A percentile compares a stretch with the other conserved stretches of the same genome.
These are phyloP conservation scores for Porites australiensis DNA, from an alignment of 64 coral and sea anemone species.

Conservation along the genomic window DNA sequence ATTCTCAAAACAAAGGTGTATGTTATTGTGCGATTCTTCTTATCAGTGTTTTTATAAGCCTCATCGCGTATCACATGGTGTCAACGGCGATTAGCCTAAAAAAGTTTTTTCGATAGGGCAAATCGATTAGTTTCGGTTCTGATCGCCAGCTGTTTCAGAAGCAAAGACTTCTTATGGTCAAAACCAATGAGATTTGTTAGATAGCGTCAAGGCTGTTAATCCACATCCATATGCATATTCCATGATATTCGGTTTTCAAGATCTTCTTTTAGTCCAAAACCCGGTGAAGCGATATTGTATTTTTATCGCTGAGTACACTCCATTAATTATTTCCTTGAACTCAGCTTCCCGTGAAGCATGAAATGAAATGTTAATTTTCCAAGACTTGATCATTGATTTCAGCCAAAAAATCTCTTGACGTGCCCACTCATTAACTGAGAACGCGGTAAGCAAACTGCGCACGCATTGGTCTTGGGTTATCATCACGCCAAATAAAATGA, in stretches of 20 bases:
- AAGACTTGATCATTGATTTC: not conserved
- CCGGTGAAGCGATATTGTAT: not conserved
- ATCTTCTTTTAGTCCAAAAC: not conserved
- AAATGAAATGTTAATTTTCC: not conserved
- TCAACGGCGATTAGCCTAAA: not conserved
- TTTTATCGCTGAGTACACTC: not conserved
- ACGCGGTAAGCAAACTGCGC: slow-evolving; percentile 12
- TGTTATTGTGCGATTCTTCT: not conserved
- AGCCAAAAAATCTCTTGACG: not conserved
- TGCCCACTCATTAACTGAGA: not conserved
- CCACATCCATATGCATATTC: slow-evolving; percentile 11
- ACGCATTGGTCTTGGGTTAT: slow-evolving; percentile 7
- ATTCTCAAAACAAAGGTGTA: slow-evolving; percentile 12
- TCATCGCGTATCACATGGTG: not conserved
- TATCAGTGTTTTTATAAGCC: no score
- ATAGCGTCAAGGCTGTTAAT: not conserved
- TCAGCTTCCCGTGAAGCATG: not conserved
- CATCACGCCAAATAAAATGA: not conserved
- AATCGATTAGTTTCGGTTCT: slow-evolving; percentile 2
- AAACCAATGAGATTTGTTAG: slow-evolving; percentile 10
- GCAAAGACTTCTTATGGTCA: not conserved
- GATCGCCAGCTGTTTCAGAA: slow-evolving; percentile 6
- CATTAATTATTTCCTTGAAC: slow-evolving; percentile 4
- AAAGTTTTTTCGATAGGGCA: not conserved
- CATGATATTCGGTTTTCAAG: not conserved